phyloP scores from a whole-genome alignment of 2,113 vertebrate species.

The Upupa epops region DNA sequence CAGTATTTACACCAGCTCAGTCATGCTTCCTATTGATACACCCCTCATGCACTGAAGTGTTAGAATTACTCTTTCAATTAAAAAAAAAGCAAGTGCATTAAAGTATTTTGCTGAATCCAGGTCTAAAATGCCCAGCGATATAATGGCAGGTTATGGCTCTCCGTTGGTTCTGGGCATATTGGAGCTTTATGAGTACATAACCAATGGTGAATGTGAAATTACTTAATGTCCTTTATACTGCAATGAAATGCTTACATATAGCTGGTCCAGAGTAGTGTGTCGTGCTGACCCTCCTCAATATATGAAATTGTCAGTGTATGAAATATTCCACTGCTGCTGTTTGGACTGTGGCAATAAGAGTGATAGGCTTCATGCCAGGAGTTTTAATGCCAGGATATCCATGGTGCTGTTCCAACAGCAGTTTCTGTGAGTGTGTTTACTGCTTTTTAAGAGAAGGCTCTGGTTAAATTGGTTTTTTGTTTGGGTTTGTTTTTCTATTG shows the following conservation, averaged over 20 bases:
- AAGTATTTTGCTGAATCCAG: background rate
- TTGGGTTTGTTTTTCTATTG: background rate
- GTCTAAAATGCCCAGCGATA: background rate
- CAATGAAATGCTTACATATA: background rate
- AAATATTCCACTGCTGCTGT: background rate
- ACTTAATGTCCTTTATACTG: background rate
- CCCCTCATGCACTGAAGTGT: background rate
- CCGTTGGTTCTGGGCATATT: background rate
- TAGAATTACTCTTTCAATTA: background rate
- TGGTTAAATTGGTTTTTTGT: background rate
- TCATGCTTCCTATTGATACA: background rate
- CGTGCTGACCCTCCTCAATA: background rate
- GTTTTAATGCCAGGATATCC: background rate
- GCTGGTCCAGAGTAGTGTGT: background rate
- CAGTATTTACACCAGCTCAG: background rate
- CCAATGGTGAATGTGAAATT: background rate
- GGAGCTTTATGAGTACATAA: background rate
- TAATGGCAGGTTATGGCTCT: fast-evolving
- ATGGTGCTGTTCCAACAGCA: background rate
- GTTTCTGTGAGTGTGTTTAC: background rate
- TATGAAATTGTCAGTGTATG: background rate
- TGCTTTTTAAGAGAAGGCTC: background rate
- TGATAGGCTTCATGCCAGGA: background rate
- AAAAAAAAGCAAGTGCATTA: background rate
- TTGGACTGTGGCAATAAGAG: background rate